These are phyloP conservation scores for Tinamus guttatus DNA, from an alignment of 2,113 vertebrate species.

Conservation along the genomic window DNA sequence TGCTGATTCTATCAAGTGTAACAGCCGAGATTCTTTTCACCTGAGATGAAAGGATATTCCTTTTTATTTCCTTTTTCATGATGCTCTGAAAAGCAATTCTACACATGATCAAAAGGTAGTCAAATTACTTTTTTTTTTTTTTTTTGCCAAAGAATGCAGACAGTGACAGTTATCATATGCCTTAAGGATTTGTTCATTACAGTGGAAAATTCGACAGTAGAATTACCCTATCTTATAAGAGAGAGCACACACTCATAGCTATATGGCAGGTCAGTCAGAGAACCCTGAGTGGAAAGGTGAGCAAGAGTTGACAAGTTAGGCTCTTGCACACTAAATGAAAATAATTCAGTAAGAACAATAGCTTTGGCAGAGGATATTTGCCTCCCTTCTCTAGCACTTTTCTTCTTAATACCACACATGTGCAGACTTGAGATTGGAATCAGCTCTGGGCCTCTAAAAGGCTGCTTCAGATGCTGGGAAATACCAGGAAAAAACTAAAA, in stretches of 20 bases:
- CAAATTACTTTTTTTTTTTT: background rate
- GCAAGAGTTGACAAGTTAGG: slow-evolving; percentile 17
- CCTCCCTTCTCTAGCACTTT: slow-evolving; percentile 11
- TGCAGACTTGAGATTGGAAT: slow-evolving; percentile 33
- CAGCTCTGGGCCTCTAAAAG: slow-evolving; percentile 58
- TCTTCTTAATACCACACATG: slow-evolving; percentile 28
- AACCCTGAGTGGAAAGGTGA: slow-evolving; percentile 27
- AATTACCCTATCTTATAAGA: too few species aligned
- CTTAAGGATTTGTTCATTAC: background rate
- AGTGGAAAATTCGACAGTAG: background rate
- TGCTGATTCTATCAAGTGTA: background rate
- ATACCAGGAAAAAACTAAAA: slow-evolving; percentile 29
- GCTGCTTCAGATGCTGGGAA: slow-evolving; percentile 56
- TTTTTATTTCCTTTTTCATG: background rate
- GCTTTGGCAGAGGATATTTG: background rate
- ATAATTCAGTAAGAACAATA: slow-evolving; percentile 26
- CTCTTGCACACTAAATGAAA: slow-evolving; percentile 7
- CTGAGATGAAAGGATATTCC: background rate
- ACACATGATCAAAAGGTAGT: background rate
- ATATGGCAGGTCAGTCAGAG: slow-evolving; percentile 21
- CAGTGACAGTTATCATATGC: background rate
- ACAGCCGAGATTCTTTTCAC: background rate
- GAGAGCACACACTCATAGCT: background rate
- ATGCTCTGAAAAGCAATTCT: background rate
- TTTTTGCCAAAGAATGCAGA: background rate